A percentile compares a stretch with the other conserved stretches of the same genome.
Conservation (phyloP, 2,888 invertebrate species). For the Cantharis lateralis region DNA sequence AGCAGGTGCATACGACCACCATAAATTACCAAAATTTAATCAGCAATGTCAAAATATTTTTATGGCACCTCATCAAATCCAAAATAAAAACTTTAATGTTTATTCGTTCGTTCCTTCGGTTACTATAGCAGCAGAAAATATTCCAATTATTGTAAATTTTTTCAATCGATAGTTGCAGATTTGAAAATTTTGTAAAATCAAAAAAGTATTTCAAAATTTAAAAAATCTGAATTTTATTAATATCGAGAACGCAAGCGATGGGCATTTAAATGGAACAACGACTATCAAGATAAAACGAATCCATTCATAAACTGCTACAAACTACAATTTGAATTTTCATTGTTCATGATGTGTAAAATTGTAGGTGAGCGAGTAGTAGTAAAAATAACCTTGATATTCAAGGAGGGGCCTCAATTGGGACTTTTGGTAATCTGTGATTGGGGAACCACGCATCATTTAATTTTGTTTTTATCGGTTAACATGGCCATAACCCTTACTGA, state of each 20-base stretch:
- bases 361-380: conserved; percentile 10
- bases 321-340: not conserved
- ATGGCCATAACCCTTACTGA: conserved; percentile 14
- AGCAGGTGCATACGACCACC: not conserved
- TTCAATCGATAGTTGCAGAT: too few species aligned
- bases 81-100: too few species aligned
- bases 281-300: not conserved
- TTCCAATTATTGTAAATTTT: too few species aligned
- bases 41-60: not conserved
- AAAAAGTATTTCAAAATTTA: too few species aligned
- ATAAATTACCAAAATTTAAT: not conserved
- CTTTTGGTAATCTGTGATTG: conserved; percentile 6
- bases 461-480: conserved; percentile 14
- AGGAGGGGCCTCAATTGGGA: conserved; percentile 25
- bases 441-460: conserved; percentile 18
- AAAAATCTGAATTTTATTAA: not conserved
- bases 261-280: not conserved
- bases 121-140: too few species aligned
- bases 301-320: not conserved
- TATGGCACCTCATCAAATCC: not conserved
- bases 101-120: too few species aligned
- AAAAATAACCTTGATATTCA: conserved; percentile 22
- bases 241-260: not conserved
- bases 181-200: too few species aligned
- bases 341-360: conserved; percentile 2